Evolutionary conservation across 2,888 invertebrate species (phyloP), one percentile per base, ranked within the genome.

Genomic region (Matsumyia berberina): DNA sequence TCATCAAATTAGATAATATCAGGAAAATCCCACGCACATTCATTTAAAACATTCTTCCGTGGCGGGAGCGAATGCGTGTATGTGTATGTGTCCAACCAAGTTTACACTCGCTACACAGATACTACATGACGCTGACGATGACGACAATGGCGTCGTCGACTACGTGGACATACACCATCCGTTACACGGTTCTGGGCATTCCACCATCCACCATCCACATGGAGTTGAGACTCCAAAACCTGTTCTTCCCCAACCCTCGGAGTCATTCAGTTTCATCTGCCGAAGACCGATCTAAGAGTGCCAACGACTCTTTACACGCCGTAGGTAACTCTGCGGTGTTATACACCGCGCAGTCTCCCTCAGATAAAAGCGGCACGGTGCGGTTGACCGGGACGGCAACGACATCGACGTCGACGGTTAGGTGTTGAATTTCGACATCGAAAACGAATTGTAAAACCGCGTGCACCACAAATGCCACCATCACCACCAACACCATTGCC

Each of bases 1-100:
- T 80, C 80, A 85, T 80, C 80, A 85, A 85, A 76, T 85, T 85
- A 85, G 85, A 85, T 85, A 85, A 80, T 66, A 85, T 80, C 80
- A 70, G 69, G 80, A 80, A 64, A 85, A 76, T 80, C 85, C 85
- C 85, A 80, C 85, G 85, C 85, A 66, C 70, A 58, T 64, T 66
- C 83, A 51, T 85, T 80, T 80, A 66, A 66, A 53, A 66, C 72
- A 74, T 74, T 74, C 74, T 58, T 60, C 53, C 31, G 11, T 57
- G 35, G 35, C 37, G 42, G 3, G n/a, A 31, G 53, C 8, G 42
- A 62, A 31, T 62, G 51, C 33, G 60, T 35, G 19, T 12, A 42
- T 58, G 39, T 49, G 46, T 29, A 17, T 51, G 17, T 31, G 19
- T n/a, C n/a, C 7, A 15, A n/a, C 6, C 31, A 33, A 31, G 29